Base-by-base conservation (phyloP, 2,797 vertebrate genomes). In the Arrhamphus sclerolepis region DNA sequence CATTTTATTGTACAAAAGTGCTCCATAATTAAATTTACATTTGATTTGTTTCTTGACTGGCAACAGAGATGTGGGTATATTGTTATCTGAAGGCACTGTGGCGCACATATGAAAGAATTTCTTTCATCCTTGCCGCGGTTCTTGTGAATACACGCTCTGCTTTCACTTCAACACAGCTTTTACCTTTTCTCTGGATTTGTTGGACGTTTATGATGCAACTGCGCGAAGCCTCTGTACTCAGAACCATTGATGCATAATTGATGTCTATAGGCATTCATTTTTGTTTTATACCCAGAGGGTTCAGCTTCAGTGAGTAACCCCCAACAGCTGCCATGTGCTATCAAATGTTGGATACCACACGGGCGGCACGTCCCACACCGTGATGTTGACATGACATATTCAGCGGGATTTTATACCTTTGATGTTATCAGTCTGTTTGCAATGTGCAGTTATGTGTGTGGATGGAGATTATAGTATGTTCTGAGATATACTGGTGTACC, bases 381-480 rank as follows among this genome's bases (percentile, higher is more conserved):
- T 2, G 2, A 19, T 9, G 16, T 43, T 17, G 17, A 29, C 31
- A 16, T 44, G 42, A 44, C 29, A 29, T 44, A 56, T 22, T 29
- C 50, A 53, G 29, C 17, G 58, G 58, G 41, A 48, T 55, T 52
- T 39, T 3, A 34, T 39, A 26, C 17, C 42, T 72, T 57, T 58
- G 20, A 43, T 63, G 56, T 55, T 2, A 4, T 24, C 46, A 44
- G 18, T 42, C 24, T 21, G 22, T 54, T 44, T 41, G 46, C 38
- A 19, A 7, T 8, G 20, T 29, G 24, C 34, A 3, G 1, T 6
- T 47, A 38, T 21, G 50, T 49, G 31, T 40, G 63, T 34, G 18
- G 7, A 46, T 18, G 6, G 22, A 51, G 51, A 59, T 78, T 80
- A 79, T 69, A 64, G 72, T 56, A 72, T 38, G 38, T 56, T 74